Base-by-base conservation (phyloP, 2,888 invertebrate species). In the Cybosia mesomella region DNA sequence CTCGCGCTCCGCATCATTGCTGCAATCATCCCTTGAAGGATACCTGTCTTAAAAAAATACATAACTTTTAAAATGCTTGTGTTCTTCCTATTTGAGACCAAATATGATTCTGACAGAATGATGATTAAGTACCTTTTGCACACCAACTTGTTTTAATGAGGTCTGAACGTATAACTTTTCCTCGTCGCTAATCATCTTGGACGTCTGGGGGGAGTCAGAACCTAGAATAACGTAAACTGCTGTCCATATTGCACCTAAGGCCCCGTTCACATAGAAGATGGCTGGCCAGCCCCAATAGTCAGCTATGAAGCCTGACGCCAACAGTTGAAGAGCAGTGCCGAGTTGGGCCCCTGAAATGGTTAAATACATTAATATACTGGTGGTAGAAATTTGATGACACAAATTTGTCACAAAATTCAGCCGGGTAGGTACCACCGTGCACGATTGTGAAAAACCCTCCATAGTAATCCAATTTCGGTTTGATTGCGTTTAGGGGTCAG, bases 151-250 rank as follows among this genome's bases (percentile, higher is more conserved):
- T 15, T 90, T 91, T 54, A 92, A 76, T 0, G 92, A 92, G 0
- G 91, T 94, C 82, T 97, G 96, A 72, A 98, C 97, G 77, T 97
- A 97, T 22, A 95, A 88, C 64, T 91, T 94, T 85, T 98, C 98
- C 64, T 96, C 96, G 0, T 89, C 81, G 0, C 96, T 94, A 65
- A 98, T 97, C 69, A 90, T 91, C 62, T 92, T 95, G 0, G 92
- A 92, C 10, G 95, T 93, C 0, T 95, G 91, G 0, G 98, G 98
- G 0, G 96, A 96, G 72, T 96, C 96, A 11, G 96, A 95, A 0
- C 97, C 97, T 22, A 97, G 90, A 66, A 96, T 87, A 11, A 95
- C 86, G 87, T 96, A 97, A 1, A 91, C 58, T 0, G 94, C 84
- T 0, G 95, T 87, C 96, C 96, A 97, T 0, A 95, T 1, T 0